Base-by-base conservation (phyloP, 1,140 invertebrate species). In the Psix sp. region DNA sequence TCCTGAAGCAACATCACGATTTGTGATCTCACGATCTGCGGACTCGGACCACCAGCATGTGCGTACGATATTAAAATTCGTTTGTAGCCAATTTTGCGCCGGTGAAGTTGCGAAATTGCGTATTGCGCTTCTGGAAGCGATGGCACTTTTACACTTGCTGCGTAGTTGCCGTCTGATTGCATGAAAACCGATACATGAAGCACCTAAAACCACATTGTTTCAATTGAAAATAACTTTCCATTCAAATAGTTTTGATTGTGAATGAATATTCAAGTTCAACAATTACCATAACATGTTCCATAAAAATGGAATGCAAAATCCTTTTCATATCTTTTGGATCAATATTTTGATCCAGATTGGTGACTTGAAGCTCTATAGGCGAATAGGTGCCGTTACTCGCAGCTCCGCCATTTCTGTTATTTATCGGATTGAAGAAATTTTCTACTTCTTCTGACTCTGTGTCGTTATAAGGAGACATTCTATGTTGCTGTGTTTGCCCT, bases 41-140 rank as follows among this genome's bases (percentile, higher is more conserved):
- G 89, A 83, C 93, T 91, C 13, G 91, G 89, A 7, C 89, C 88
- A 26, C 90, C 89, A 76, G 80, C 90, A 66, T 91, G 91, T 20
- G 89, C 90, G 78, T 95, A 92, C 1, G 93, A 91, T 46, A 96
- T 95, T 40, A 93, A 85, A 60, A 96, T 94, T 45, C 94, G 87
- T 77, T 95, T 95, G 73, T 92, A 92, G 6, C 94, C 95, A 74
- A 96, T 90, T 87, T 94, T 94, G 59, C 92, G 91, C 16, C 93
- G 89, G 77, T 96, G 94, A 21, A 96, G 88, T 78, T 94, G 92
- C 2, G 94, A 94, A 49, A 96, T 95, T 6, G 93, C 92, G 79
- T 91, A 93, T 75, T 95, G 92, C 9, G 94, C 94, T 71, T 94
- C 93, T 29, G 91, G 89, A 14, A 90, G 76, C 0, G 85, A 87